These are phyloP conservation scores for Benitochromis conjunctus DNA, from an alignment of 2,113 vertebrate species.

Conservation along the genomic window DNA sequence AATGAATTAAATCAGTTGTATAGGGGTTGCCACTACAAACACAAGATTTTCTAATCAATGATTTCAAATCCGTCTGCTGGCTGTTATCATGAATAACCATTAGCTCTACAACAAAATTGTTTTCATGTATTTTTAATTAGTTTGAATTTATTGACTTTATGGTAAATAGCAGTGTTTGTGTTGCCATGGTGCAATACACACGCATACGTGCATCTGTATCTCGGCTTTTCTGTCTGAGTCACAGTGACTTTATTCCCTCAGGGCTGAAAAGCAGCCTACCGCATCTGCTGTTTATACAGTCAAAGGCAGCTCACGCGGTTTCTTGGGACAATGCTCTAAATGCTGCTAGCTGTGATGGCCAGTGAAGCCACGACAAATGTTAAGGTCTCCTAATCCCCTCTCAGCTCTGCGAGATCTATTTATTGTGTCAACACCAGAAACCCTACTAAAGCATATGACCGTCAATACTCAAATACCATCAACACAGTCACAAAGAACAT, in stretches of 20 bases:
- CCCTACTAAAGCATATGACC: not conserved
- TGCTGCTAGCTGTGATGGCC: not conserved
- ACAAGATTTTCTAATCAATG: not conserved
- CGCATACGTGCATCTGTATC: not conserved
- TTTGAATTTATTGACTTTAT: not conserved
- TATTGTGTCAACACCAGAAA: not conserved
- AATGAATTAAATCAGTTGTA: not conserved
- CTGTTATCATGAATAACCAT: not conserved
- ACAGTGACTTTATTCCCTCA: not conserved
- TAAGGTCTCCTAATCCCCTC: not conserved
- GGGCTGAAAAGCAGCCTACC: conserved; percentile 20
- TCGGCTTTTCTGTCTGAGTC: not conserved
- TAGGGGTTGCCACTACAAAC: not conserved
- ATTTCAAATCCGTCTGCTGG: not conserved
- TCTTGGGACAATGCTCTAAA: not conserved
- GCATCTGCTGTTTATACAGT: conserved; percentile 44
- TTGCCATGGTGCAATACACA: not conserved
- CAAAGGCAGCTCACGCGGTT: not conserved
- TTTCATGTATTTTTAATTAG: not conserved
- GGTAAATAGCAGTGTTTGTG: not conserved
- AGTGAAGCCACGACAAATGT: not conserved
- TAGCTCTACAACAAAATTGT: not conserved
- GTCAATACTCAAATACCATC: not conserved
- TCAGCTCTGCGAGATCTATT: not conserved
- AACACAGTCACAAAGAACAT: not conserved